phyloP scores from a whole-genome alignment of 2,888 invertebrate species.

The Idaea aversata region DNA sequence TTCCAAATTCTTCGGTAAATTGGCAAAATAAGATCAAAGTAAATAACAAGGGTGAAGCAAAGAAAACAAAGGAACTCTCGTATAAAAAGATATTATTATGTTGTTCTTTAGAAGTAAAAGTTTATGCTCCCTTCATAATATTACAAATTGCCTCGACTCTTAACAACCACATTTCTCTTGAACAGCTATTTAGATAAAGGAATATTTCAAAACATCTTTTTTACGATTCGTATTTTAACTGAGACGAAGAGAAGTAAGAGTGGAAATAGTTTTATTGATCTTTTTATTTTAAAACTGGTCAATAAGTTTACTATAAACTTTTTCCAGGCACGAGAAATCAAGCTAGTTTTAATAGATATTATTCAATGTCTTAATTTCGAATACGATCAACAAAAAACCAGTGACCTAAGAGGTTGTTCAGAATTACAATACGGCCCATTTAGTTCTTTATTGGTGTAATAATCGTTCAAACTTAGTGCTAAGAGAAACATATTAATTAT shows the following conservation, averaged over 20 bases:
- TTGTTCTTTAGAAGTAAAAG: conserved; percentile 22
- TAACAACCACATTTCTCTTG: conserved; percentile 20
- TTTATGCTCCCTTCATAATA: conserved; percentile 17
- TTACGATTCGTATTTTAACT: background rate
- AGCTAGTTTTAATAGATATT: background rate
- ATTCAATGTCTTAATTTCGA: background rate
- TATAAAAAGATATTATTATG: conserved; percentile 30
- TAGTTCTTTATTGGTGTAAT: conserved; percentile 22
- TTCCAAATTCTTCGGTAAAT: conserved; percentile 19
- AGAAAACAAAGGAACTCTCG: conserved; percentile 31
- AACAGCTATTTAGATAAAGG: conserved; percentile 16
- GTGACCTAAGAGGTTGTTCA: background rate
- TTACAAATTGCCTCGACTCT: conserved; percentile 23
- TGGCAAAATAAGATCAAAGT: conserved; percentile 29
- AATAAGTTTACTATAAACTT: background rate
- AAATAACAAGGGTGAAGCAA: conserved; percentile 21
- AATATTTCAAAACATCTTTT: conserved; percentile 5
- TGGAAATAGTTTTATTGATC: background rate
- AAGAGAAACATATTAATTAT: conserved; percentile 68
- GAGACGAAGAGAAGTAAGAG: background rate
- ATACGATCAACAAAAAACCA: background rate
- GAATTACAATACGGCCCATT: background rate
- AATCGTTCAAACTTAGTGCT: conserved; percentile 34
- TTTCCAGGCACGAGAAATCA: background rate
- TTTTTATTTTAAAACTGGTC: background rate